Evolutionary conservation across 2,113 vertebrate species (phyloP), one percentile per base, ranked within the genome.

Genomic region (Hemicordylus capensis): DNA sequence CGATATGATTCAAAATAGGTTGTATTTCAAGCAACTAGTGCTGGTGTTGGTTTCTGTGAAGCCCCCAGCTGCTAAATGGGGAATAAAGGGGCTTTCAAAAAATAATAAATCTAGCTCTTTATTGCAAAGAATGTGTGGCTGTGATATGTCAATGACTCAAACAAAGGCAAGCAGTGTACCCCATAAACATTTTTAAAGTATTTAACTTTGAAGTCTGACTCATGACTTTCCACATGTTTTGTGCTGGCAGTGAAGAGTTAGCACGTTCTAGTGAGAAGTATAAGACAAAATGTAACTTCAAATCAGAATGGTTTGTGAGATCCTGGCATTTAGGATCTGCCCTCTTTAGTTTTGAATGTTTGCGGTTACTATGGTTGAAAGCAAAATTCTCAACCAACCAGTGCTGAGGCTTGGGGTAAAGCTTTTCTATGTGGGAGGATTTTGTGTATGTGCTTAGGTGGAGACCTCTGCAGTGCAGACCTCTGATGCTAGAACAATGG

Each of bases 171-270:
- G 46, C 48, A 34, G 42, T 79, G 54, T n/a, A 39, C 15, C 51
- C n/a, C 76, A 85, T 59, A 70, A 85, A 74, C 56, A 82, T 70
- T 56, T 79, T 28, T 59, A 34, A 64, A 63, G 24, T 26, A 54
- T 76, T 59, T 4, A 59, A 8, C 26, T 59, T 61, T 83, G 42
- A 82, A 83, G 54, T 39, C 56, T 73, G 80, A 12, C 67, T 73
- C 19, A 14, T 73, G 37, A 72, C 51, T 59, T 82, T 59, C 48
- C 61, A 67, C 37, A n/a, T 22, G 67, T 59, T 72, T 74, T 83
- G 34, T 61, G 28, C 17, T 61, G 70, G 19, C 54, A 34, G 14
- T 46, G 42, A 59, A 83, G 26, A 82, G 73, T 44, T 59, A 82
- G 37, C 70, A 22, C 9, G 39, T 67, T 70, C 46, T 46, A 82